Base-by-base conservation (phyloP, 1,140 invertebrate genomes). In the Macrocentrus cingulum region DNA sequence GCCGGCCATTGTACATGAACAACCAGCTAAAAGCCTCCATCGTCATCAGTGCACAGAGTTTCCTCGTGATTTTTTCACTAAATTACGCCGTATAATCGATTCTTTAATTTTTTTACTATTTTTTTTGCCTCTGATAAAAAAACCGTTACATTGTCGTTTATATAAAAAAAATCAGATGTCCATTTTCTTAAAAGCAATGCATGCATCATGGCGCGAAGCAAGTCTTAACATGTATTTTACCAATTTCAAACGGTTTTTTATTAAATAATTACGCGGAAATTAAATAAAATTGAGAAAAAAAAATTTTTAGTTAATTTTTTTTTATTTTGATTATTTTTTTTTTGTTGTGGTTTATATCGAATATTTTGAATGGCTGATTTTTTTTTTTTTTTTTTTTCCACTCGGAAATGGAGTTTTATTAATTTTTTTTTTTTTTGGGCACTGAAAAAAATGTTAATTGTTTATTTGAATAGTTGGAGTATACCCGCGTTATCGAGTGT, bases 1-100 rank as follows among this genome's bases (percentile, higher is more conserved):
- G 74, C 72, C 75, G 75, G 74, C 75, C 75, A 76, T 76, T 77
- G 65, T 66, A 63, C 66, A 51, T 29, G 16, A 29, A 46, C 22
- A n/a, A 29, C 29, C 16, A 13, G 18, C 18, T 15, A 16, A 44
- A 39, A 39, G 9, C 13, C 13, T 39, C 13, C 2, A n/a, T 39
- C 13, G 8, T 39, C 36, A 39, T 39, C 36, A 39, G 4, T 39
- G 15, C 7, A 39, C 36, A 8, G 13, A 8, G 8, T n/a, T 39
- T 39, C 4, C 1, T 44, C 41, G 13, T 20, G 5, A 44, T 44
- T 19, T 19, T 25, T 44, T 20, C 5, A 19, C 16, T 20, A 20
- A 44, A 44, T 13, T 41, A 41, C n/a, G n/a, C n/a, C n/a, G 29
- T 7, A 41, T 41, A 8, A 11, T 15, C 37, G 13, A 37, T 51